Conservation (phyloP, 2,113 vertebrate genomes). For the Oceanites oceanicus region DNA sequence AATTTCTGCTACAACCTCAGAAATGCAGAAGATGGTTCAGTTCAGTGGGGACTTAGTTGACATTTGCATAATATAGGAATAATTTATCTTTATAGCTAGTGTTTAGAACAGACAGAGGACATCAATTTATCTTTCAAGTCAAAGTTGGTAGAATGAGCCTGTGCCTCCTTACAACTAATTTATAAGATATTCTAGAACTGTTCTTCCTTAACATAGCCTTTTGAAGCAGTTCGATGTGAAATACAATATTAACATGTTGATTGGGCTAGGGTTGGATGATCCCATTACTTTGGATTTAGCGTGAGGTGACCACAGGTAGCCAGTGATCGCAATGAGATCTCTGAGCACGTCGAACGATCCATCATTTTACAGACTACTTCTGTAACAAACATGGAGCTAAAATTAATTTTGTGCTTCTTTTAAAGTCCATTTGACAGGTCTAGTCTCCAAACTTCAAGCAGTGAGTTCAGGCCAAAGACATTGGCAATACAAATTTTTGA, state of each 20-base stretch:
- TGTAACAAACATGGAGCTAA: background rate
- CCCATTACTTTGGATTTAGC: fast-evolving
- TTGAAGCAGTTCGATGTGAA: background rate
- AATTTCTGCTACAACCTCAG: background rate
- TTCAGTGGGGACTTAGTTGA: background rate
- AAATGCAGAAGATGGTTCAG: background rate
- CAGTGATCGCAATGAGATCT: background rate
- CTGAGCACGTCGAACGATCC: background rate
- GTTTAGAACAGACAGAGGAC: background rate
- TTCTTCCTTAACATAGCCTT: background rate
- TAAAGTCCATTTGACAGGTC: background rate
- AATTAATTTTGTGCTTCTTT: background rate
- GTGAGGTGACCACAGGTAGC: background rate
- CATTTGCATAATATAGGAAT: background rate
- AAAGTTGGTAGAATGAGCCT: background rate
- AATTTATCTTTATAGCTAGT: background rate
- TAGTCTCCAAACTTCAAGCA: background rate
- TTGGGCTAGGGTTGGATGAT: background rate
- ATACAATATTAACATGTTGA: background rate
- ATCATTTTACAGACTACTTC: background rate
- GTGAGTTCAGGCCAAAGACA: background rate
- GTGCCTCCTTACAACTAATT: background rate
- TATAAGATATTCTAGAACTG: background rate
- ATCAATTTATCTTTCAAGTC: background rate
- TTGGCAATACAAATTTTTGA: background rate